These are phyloP conservation scores for Pteronotus mesoamericanus DNA, from an alignment of 2,797 vertebrate species.

Conservation along the genomic window DNA sequence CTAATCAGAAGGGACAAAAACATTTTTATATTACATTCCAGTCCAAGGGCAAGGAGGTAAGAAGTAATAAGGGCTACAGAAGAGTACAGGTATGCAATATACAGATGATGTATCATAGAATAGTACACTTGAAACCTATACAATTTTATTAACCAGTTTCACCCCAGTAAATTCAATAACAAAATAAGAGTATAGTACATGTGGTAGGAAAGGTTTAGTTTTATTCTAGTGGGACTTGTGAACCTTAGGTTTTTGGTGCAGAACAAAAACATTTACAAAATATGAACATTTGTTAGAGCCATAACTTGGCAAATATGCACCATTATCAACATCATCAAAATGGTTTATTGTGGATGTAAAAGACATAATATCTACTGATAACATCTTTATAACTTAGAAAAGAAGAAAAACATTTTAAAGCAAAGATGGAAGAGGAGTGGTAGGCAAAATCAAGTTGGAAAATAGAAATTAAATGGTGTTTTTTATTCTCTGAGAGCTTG, in stretches of 20 bases:
- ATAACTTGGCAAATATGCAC: neutral
- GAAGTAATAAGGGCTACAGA: neutral
- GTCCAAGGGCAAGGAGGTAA: accelerated
- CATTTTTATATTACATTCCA: neutral
- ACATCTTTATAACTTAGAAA: neutral
- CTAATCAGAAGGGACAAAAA: neutral
- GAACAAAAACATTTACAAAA: neutral
- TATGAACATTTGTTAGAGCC: neutral
- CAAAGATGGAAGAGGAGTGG: neutral
- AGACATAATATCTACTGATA: neutral
- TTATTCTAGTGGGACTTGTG: neutral
- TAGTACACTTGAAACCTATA: neutral
- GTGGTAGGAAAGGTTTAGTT: neutral
- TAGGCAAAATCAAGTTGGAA: neutral
- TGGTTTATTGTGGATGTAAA: neutral
- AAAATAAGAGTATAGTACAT: neutral
- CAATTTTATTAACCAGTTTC: neutral
- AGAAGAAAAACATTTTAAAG: neutral
- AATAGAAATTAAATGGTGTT: neutral
- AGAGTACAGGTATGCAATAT: neutral
- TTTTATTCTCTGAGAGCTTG: neutral
- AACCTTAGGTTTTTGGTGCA: neutral
- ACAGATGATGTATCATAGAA: neutral
- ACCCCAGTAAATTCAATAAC: neutral
- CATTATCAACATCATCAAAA: neutral